Conservation (phyloP, 2,797 vertebrate genomes). For the Microcaecilia unicolor region DNA sequence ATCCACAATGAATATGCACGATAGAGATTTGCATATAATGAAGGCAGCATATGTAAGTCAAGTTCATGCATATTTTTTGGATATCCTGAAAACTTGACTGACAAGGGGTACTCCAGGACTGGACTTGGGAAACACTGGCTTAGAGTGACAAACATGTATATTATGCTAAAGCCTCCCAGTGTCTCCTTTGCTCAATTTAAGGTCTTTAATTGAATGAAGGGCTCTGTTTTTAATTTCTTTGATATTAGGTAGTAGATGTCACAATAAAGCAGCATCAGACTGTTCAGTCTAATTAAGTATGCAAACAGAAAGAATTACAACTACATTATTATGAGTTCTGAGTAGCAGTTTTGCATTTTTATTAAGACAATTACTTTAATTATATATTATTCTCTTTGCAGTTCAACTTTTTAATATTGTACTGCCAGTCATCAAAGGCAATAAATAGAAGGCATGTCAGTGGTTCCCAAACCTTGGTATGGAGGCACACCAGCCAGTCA, state of each 20-base stretch:
- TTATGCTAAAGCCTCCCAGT: background rate
- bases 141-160: slow-evolving; percentile 6
- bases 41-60: too few species aligned
- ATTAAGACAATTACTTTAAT: slow-evolving; percentile 20
- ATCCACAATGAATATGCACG: too few species aligned
- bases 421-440: slow-evolving; percentile 3
- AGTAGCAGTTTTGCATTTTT: slow-evolving; percentile 8
- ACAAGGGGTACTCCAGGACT: too few species aligned
- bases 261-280: slow-evolving; percentile 18
- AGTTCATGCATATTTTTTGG: too few species aligned
- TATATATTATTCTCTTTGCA: slow-evolving; percentile 4
- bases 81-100: too few species aligned
- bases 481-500: too few species aligned
- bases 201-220: slow-evolving; percentile 8
- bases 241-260: slow-evolving; percentile 25
- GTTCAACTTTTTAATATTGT: slow-evolving; percentile 14
- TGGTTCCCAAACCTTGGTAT: too few species aligned
- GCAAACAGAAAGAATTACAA: slow-evolving; percentile 13
- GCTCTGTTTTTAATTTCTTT: slow-evolving; percentile 33
- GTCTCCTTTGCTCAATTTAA: background rate
- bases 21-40: too few species aligned
- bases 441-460: background rate
- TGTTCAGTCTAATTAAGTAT: slow-evolving; percentile 21
- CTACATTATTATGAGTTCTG: slow-evolving; percentile 6
- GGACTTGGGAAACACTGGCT: too few species aligned